These are phyloP conservation scores for Patella depressa DNA, from an alignment of 2,888 invertebrate genomes.

Conservation along the genomic window DNA sequence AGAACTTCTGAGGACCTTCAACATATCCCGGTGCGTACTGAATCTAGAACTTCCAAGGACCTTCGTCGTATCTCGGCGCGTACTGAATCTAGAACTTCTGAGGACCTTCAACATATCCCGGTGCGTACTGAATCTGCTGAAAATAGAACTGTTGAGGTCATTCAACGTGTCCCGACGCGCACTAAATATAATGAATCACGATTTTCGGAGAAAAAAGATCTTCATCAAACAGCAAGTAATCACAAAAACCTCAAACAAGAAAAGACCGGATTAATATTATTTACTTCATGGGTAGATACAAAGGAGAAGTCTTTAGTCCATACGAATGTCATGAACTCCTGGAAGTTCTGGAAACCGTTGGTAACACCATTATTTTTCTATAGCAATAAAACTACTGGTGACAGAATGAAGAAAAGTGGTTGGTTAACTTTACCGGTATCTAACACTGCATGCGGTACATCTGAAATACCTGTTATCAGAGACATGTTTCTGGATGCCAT, in stretches of 20 bases:
- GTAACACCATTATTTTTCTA: constrained; percentile 24
- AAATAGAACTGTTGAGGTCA: too few relatives aligned
- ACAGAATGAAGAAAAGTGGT: constrained; percentile 8
- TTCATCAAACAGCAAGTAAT: too few relatives aligned
- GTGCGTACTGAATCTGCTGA: too few relatives aligned
- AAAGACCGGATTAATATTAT: constrained; percentile 17
- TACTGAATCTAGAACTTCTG: too few relatives aligned
- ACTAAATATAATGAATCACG: too few relatives aligned
- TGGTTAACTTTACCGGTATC: constrained; percentile 15
- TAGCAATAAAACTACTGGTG: not conserved
- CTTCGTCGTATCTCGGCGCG: too few relatives aligned
- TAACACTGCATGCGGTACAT: constrained; percentile 13
- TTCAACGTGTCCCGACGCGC: too few relatives aligned
- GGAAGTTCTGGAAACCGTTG: constrained; percentile 18
- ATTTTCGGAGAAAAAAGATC: too few relatives aligned
- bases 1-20: too few relatives aligned
- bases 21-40: too few relatives aligned
- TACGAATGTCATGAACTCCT: constrained; percentile 25
- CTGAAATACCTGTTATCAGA: constrained; percentile 26
- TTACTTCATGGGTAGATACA: constrained; percentile 25
- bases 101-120: too few relatives aligned
- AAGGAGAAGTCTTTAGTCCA: constrained; percentile 20
- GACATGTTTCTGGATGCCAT: constrained; percentile 28
- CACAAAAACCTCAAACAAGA: not conserved
- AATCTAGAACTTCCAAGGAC: too few relatives aligned